Conservation (phyloP, 2,113 vertebrate genomes). For the Litocranius walleri region DNA sequence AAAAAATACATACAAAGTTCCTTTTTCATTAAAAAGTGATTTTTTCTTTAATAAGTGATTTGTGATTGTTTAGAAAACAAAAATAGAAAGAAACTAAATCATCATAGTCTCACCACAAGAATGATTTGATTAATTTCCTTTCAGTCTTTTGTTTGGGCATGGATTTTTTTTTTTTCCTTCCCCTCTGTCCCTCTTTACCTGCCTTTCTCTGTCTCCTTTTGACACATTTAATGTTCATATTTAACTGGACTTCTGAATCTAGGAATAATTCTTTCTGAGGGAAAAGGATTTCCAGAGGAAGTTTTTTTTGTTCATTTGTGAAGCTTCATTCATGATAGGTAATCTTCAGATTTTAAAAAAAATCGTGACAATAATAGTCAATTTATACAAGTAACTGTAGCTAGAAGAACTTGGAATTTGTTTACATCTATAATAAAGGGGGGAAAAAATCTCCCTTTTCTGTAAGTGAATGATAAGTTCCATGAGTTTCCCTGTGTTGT, state of each 20-base stretch:
- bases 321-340: not conserved
- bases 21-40: not conserved
- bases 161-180: not conserved
- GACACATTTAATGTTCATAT: not conserved
- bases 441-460: not conserved
- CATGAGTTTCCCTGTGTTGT: not conserved
- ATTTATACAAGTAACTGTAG: not conserved
- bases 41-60: not conserved
- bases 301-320: conserved; percentile 14
- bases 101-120: not conserved
- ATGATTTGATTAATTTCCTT: conserved; percentile 1
- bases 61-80: conserved; percentile 8
- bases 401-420: not conserved
- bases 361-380: not conserved
- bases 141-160: not conserved
- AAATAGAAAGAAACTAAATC: not conserved
- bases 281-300: not conserved
- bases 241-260: not conserved
- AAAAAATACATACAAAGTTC: not conserved
- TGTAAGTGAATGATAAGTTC: not conserved
- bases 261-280: not conserved
- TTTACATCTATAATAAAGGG: not conserved
- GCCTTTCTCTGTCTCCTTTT: not conserved
- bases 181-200: not conserved
- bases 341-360: not conserved